Conservation (phyloP, 2,888 invertebrate genomes). For the Agonum fuliginosum region DNA sequence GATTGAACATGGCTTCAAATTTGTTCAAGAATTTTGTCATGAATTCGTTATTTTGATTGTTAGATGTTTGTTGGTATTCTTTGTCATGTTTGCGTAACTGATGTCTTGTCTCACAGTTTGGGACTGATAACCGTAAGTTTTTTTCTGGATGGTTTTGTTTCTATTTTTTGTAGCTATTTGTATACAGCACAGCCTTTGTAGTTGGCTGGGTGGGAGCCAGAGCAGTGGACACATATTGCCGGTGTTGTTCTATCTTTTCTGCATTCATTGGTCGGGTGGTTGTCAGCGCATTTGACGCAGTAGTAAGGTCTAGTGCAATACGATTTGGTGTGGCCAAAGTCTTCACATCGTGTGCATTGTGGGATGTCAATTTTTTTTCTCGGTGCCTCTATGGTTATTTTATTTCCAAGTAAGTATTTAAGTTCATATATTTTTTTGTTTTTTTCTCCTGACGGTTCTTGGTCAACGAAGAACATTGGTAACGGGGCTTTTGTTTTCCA, state of each 20-base stretch:
- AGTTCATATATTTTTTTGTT: slow-evolving; percentile 62
- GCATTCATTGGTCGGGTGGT: slow-evolving; percentile 61
- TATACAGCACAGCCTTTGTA: slow-evolving; percentile 58
- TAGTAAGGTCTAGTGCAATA: slow-evolving; percentile 60
- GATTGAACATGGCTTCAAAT: slow-evolving; percentile 18
- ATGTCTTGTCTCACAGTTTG: not conserved
- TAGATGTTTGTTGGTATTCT: not conserved
- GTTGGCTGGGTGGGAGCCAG: slow-evolving; percentile 60
- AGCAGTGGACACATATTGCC: slow-evolving; percentile 59
- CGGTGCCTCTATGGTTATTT: slow-evolving; percentile 61
- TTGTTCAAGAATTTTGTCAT: not conserved
- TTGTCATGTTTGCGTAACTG: not conserved
- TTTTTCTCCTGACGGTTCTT: slow-evolving; percentile 60
- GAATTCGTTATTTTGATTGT: not conserved
- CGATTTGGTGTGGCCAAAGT: slow-evolving; percentile 62
- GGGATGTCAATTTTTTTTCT: slow-evolving; percentile 59
- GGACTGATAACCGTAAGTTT: not conserved
- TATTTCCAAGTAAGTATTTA: slow-evolving; percentile 52
- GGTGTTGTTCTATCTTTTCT: slow-evolving; percentile 48
- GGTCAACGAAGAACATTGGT: slow-evolving; percentile 61
- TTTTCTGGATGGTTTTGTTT: not conserved
- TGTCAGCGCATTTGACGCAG: slow-evolving; percentile 63
- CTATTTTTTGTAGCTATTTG: slow-evolving; percentile 54
- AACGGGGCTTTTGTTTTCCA: slow-evolving; percentile 60
- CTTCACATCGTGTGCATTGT: slow-evolving; percentile 63